Conservation (phyloP, 2,113 vertebrate species). For the Dipodomys merriami region DNA sequence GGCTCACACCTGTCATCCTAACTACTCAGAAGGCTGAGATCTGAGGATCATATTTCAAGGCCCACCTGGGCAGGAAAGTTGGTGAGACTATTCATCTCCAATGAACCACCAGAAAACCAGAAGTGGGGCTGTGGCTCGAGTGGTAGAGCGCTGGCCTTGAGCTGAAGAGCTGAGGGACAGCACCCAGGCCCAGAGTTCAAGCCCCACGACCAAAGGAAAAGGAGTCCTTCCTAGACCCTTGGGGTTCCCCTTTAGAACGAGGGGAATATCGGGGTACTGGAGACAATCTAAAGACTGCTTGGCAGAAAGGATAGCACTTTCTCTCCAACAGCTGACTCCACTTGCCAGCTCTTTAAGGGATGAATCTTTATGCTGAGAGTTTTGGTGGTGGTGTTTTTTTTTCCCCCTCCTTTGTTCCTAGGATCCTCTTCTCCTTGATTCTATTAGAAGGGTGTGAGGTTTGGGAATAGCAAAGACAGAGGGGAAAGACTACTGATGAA, state of each 20-base stretch:
- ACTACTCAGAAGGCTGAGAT: too few relatives aligned
- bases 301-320: not conserved
- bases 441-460: not conserved
- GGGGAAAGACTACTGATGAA: conserved; percentile 53
- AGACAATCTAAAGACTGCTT: not conserved
- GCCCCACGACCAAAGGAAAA: not conserved
- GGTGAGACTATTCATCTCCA: too few relatives aligned
- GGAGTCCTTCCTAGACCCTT: not conserved
- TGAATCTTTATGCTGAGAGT: not conserved
- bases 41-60: too few relatives aligned
- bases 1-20: too few relatives aligned
- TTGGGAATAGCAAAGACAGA: conserved; percentile 10
- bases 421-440: not conserved
- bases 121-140: too few relatives aligned
- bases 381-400: too few relatives aligned
- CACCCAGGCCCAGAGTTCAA: too few relatives aligned
- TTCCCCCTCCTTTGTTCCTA: not conserved
- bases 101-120: too few relatives aligned
- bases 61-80: too few relatives aligned
- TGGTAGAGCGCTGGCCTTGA: too few relatives aligned
- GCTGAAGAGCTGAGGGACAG: too few relatives aligned
- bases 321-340: not conserved
- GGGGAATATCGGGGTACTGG: not conserved
- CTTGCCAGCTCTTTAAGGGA: not conserved
- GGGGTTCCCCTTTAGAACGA: not conserved